A percentile compares a stretch with the other conserved stretches of the same genome.
phyloP scores from a whole-genome alignment of 2,888 invertebrate genomes.

The Metellina segmentata region DNA sequence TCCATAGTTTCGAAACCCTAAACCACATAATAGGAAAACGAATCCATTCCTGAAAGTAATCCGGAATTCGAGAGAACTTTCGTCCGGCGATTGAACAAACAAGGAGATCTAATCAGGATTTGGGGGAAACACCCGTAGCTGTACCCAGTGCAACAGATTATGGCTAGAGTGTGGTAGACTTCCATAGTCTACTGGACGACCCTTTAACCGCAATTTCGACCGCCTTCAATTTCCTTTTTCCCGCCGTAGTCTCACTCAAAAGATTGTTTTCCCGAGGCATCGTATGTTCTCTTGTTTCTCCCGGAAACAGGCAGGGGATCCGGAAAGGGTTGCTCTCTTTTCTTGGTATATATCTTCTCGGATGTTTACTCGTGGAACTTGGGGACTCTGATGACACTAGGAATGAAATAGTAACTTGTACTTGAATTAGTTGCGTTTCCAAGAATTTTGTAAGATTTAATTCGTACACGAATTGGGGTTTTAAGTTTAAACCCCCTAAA shows the following conservation, averaged over 20 bases:
- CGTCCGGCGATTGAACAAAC: not conserved
- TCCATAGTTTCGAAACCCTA: not conserved
- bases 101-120: not conserved
- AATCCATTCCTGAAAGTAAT: not conserved
- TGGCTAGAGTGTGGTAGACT: not conserved
- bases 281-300: not conserved
- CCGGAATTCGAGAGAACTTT: not conserved
- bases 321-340: not conserved
- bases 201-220: not conserved
- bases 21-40: not conserved
- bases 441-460: too few species aligned
- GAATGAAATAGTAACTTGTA: too few species aligned
- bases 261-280: not conserved
- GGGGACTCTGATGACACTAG: too few species aligned
- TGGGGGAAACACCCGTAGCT: not conserved
- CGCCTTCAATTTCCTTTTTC: not conserved
- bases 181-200: not conserved
- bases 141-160: not conserved
- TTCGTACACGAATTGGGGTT: too few species aligned
- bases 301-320: not conserved
- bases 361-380: too few species aligned
- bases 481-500: too few species aligned
- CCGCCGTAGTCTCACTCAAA: not conserved
- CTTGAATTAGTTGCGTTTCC: too few species aligned
- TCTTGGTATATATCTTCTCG: not conserved